Evolutionary conservation across 2,797 vertebrate genomes (phyloP).

Genomic region (Choloepus didactylus): DNA sequence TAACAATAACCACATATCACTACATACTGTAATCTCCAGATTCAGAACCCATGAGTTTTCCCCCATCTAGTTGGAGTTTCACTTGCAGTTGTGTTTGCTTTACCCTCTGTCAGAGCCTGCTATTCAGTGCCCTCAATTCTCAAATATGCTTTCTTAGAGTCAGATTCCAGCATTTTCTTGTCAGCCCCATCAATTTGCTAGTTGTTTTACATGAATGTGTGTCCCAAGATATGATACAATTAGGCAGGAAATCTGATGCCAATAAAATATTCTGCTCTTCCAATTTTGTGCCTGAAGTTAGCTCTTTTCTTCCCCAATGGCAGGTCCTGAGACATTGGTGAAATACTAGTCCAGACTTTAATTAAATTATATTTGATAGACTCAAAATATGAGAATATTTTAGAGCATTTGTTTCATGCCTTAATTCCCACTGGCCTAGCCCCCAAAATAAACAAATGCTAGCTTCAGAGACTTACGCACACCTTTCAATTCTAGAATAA

Average conservation of each 20-base stretch:
- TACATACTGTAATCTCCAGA: neutral
- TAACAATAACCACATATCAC: neutral
- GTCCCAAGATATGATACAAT: neutral
- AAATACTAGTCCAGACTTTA: neutral
- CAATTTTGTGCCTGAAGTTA: neutral
- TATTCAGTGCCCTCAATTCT: neutral
- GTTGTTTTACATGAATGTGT: neutral
- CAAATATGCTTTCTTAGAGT: neutral
- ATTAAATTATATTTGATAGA: neutral
- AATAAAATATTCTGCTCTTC: neutral
- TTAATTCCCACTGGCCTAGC: neutral
- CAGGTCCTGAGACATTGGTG: neutral
- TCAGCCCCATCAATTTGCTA: neutral
- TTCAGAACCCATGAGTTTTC: neutral
- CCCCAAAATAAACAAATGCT: neutral
- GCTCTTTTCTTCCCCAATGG: neutral
- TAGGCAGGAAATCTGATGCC: neutral
- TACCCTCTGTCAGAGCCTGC: neutral
- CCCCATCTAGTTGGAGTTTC: neutral
- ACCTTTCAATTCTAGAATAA: neutral
- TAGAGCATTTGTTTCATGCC: neutral
- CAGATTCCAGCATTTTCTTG: neutral
- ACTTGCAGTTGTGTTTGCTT: neutral
- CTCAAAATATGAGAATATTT: neutral
- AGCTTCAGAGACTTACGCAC: neutral